Evolutionary conservation across 1,140 invertebrate species (phyloP).

Genomic region (Frieseomelitta varia): DNA sequence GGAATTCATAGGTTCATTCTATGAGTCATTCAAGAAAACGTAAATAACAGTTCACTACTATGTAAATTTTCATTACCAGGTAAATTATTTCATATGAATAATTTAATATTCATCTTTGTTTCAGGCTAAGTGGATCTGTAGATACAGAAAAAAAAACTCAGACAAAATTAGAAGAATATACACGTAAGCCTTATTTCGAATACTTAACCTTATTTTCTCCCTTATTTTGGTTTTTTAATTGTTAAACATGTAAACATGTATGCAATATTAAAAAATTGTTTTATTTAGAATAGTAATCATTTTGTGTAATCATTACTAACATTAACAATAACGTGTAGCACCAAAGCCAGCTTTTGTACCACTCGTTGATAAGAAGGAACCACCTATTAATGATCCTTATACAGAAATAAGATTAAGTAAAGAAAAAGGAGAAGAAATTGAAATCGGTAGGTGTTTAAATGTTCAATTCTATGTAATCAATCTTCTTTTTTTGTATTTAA

Average conservation of each 20-base stretch:
- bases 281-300: not conserved
- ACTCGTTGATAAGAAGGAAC: constrained; percentile 69
- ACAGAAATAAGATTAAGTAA: constrained; percentile 77
- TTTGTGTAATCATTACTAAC: constrained; percentile 66
- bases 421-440: constrained; percentile 72
- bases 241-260: not conserved
- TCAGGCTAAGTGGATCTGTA: constrained; percentile 59
- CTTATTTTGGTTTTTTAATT: constrained; percentile 34
- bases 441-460: constrained; percentile 74
- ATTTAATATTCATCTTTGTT: constrained; percentile 38
- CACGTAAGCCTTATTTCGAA: constrained; percentile 68
- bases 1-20: constrained; percentile 73
- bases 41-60: constrained; percentile 54
- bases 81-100: constrained; percentile 32
- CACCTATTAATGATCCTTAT: constrained; percentile 67
- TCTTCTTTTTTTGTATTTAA: not conserved
- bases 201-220: constrained; percentile 2
- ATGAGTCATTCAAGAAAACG: constrained; percentile 72
- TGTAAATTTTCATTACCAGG: constrained; percentile 51
- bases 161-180: constrained; percentile 72
- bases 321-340: constrained; percentile 68
- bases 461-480: not conserved
- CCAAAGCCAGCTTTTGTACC: constrained; percentile 77
- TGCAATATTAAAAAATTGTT: constrained; percentile 4
- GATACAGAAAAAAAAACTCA: constrained; percentile 65